Evolutionary conservation across 2,888 invertebrate species (phyloP).

Genomic region (Hedychridium roseum): DNA sequence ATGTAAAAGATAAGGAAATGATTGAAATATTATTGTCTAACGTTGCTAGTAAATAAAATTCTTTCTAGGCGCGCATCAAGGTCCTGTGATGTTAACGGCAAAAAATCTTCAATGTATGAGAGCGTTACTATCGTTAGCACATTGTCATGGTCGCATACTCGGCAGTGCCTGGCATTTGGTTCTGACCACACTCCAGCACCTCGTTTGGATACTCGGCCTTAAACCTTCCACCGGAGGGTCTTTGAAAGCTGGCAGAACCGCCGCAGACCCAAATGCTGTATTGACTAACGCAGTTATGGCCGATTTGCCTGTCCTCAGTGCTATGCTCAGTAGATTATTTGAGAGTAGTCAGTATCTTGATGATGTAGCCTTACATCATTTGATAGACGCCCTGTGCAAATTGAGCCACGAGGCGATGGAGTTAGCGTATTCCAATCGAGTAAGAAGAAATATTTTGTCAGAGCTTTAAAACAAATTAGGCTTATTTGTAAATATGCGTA

Average conservation of each 20-base stretch:
- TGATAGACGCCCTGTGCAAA: conserved; percentile 96
- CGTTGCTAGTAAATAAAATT: conserved; percentile 1
- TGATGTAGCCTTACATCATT: conserved; percentile 92
- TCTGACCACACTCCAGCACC: conserved; percentile 89
- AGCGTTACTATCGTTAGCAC: conserved; percentile 86
- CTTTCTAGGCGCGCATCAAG: conserved; percentile 78
- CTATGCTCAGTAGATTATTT: conserved; percentile 91
- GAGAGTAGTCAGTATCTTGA: conserved; percentile 94
- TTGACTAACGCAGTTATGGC: conserved; percentile 97
- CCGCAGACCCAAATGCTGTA: conserved; percentile 83
- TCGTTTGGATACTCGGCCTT: conserved; percentile 94
- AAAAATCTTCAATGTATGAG: conserved; percentile 98
- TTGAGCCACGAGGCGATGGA: conserved; percentile 97
- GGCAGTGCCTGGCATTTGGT: conserved; percentile 97
- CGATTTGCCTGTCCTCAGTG: conserved; percentile 87
- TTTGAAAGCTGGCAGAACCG: conserved; percentile 83
- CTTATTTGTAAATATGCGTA: background rate
- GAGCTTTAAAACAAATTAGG: background rate
- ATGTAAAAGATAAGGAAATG: conserved; percentile 15
- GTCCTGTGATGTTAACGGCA: conserved; percentile 95
- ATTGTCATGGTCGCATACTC: conserved; percentile 89
- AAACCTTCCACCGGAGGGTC: conserved; percentile 95
- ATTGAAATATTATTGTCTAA: background rate
- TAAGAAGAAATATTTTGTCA: conserved; percentile 59
- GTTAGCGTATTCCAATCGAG: conserved; percentile 91